phyloP scores from a whole-genome alignment of 1,140 invertebrate genomes.

The Chrysopa pallens region DNA sequence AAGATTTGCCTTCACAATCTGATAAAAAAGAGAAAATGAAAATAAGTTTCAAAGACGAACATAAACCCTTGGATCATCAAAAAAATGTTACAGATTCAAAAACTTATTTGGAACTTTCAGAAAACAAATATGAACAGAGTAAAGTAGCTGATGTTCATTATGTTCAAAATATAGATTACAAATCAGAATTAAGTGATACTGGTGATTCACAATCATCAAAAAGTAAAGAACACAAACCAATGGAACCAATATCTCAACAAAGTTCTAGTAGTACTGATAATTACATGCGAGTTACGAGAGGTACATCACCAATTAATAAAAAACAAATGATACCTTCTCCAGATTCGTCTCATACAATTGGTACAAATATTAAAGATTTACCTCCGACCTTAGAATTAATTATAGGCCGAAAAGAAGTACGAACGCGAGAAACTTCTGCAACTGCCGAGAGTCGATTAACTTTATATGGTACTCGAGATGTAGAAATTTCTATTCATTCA shows the following conservation, averaged over 20 bases:
- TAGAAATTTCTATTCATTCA: constrained; percentile 30
- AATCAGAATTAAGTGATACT: neutral
- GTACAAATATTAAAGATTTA: constrained; percentile 5
- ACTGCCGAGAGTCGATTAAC: constrained; percentile 28
- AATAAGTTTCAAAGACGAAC: neutral
- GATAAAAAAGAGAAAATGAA: neutral
- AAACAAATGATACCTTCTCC: constrained; percentile 12
- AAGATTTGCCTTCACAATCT: constrained; percentile 5
- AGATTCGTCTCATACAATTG: constrained; percentile 6
- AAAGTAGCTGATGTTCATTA: neutral
- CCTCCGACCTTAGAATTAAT: constrained; percentile 26
- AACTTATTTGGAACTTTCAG: no score
- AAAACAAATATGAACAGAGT: neutral
- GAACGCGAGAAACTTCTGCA: constrained; percentile 26
- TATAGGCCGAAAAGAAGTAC: constrained; percentile 29
- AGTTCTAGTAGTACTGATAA: no score
- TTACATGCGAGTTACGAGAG: constrained; percentile 7
- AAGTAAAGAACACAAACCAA: constrained; percentile 8
- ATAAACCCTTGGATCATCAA: neutral
- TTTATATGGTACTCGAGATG: constrained; percentile 24
- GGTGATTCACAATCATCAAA: neutral
- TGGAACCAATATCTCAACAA: no score
- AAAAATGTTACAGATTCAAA: neutral
- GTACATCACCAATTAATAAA: constrained; percentile 24
- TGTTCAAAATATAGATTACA: neutral